These are phyloP conservation scores for Xestia c-nigrum DNA, from an alignment of 2,888 invertebrate genomes.

Conservation along the genomic window DNA sequence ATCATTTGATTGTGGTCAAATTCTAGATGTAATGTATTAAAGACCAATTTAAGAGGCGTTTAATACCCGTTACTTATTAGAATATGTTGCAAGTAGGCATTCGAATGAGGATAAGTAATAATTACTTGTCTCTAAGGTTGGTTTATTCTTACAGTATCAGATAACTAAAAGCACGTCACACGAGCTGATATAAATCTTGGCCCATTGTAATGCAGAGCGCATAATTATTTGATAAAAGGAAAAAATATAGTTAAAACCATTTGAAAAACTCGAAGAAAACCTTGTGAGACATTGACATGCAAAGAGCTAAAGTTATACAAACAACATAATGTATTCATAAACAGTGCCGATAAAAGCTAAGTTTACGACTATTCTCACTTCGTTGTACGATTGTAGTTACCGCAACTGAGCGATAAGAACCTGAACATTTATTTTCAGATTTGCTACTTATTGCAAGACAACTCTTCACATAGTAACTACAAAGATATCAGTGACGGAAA, in stretches of 20 bases:
- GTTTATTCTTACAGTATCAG: not conserved
- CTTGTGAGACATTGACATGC: conserved; percentile 30
- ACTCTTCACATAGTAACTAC: not conserved
- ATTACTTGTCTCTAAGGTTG: not conserved
- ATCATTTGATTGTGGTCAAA: not conserved
- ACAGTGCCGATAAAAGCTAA: conserved; percentile 39
- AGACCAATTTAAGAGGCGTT: not conserved
- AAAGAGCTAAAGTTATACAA: conserved; percentile 38
- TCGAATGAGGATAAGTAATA: conserved; percentile 2
- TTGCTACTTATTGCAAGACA: conserved; percentile 15
- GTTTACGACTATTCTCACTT: conserved; percentile 57
- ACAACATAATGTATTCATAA: conserved; percentile 39
- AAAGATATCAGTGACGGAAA: not conserved
- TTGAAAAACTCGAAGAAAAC: conserved; percentile 26
- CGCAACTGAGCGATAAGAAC: conserved; percentile 49
- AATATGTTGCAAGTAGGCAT: conserved; percentile 2
- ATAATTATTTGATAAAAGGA: not conserved
- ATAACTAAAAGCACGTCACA: not conserved
- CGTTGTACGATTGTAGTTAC: conserved; percentile 55
- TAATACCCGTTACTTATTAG: not conserved
- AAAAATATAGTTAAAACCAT: not conserved
- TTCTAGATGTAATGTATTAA: not conserved
- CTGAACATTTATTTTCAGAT: conserved; percentile 25
- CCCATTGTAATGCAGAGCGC: not conserved
- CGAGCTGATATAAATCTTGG: not conserved